Base-by-base conservation (phyloP, 64 coral and sea anemone genomes). In the Hydrozoanthus tunicans region DNA sequence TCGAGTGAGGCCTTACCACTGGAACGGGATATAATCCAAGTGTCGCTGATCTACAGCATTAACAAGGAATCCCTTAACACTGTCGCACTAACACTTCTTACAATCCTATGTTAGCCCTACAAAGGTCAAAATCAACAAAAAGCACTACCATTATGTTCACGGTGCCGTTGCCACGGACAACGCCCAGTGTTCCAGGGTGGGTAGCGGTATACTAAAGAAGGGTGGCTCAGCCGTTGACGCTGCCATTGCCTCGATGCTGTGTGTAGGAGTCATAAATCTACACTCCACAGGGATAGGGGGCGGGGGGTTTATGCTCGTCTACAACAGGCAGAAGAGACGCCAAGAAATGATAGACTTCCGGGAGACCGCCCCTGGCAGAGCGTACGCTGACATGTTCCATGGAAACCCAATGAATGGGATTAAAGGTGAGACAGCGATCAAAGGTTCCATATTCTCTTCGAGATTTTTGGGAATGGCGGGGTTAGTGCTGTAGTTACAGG, bases 321-420 rank as follows among this genome's bases (percentile, higher is more conserved):
- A 99, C 51, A 90, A 81, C 66, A 82, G 70, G 57, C 79, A 75
- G 54, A 91, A 85, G 11, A 91, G 81, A 77, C 91, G 78, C 51
- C 92, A 90, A 43, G 97, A 99, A 86, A 90, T 99, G 94, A 99
- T 99, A 15, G 97, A 99, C 70, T 99, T 99, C 64, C 89, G 97
- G 69, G 97, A 99, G 80, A 99, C 94, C 6, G 97, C 97, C 8
- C 97, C 97, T 7, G 62, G 80, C 9, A 86, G 65, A 20, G 89
- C 97, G 5, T 81, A 90, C 58, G 77, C 73, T 15, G 90, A 99
- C 65, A 83, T 96, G 83, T 96, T 99, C 58, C 92, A 99, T 61
- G 94, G 97, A 56, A 85, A 99, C 81, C 89, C 94, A 2, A 92
- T 91, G 76, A 96, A 99, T 64, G 97, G 94, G 1, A 99, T 99